Evolutionary conservation across 2,113 vertebrate species (phyloP).

Genomic region (Cochlearius cochlearius): DNA sequence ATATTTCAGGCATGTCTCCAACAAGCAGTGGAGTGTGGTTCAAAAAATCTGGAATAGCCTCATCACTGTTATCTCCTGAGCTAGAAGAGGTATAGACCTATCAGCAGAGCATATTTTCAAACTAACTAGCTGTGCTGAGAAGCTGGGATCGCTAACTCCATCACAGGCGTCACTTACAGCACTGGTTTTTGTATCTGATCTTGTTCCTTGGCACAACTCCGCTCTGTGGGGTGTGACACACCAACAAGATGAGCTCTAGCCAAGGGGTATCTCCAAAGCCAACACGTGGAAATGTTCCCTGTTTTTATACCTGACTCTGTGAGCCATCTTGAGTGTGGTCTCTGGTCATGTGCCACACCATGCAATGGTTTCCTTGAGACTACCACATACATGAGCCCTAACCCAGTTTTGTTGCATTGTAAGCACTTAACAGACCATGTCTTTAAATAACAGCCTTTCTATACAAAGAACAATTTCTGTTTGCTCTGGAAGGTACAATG

Average conservation of each 20-base stretch:
- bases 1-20: not conserved
- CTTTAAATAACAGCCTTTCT: not conserved
- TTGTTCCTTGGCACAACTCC: not conserved
- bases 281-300: not conserved
- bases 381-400: not conserved
- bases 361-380: not conserved
- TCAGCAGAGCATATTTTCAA: not conserved
- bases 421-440: not conserved
- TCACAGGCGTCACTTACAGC: not conserved
- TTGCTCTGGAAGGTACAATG: not conserved
- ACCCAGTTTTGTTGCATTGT: not conserved
- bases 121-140: not conserved
- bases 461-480: not conserved
- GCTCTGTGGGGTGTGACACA: not conserved
- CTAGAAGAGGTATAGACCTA: not conserved
- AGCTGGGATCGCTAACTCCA: not conserved
- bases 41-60: not conserved
- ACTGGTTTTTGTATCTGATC: not conserved
- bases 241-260: not conserved
- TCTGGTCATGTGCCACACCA: fast-evolving
- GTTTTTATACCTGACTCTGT: not conserved
- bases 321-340: not conserved
- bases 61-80: not conserved
- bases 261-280: not conserved
- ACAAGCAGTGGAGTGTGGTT: not conserved